These are phyloP conservation scores for Leptinotarsa lineolata DNA, from an alignment of 1,140 invertebrate species.

Conservation along the genomic window DNA sequence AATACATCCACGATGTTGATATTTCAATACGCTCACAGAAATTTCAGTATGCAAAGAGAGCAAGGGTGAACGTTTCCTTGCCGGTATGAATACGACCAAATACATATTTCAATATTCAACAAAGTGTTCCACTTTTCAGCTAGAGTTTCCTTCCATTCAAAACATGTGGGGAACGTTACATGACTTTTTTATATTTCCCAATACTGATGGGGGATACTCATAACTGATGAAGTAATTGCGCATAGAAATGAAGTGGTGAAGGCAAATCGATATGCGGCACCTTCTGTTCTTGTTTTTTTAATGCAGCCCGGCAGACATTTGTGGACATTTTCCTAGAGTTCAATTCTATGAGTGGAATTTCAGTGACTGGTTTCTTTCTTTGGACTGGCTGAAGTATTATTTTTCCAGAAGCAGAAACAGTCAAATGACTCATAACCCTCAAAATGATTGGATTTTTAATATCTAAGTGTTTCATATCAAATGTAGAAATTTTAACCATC, in stretches of 20 bases:
- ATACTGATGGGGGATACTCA: not conserved
- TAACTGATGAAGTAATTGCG: not conserved
- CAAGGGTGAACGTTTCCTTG: not conserved
- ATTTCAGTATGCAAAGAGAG: slow-evolving; percentile 19
- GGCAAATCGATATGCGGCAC: not conserved
- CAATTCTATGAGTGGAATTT: too few relatives aligned
- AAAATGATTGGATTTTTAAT: too few relatives aligned
- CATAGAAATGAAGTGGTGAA: not conserved
- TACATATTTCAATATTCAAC: slow-evolving; percentile 28
- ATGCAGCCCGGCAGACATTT: too few relatives aligned
- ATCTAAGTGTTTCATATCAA: too few relatives aligned
- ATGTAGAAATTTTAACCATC: too few relatives aligned
- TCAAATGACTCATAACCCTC: too few relatives aligned
- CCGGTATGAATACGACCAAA: slow-evolving; percentile 14
- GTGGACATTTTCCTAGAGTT: too few relatives aligned
- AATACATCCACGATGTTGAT: not conserved
- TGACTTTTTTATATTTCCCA: not conserved
- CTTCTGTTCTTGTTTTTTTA: not conserved
- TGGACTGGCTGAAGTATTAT: too few relatives aligned
- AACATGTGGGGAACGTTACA: not conserved
- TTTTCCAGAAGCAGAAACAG: too few relatives aligned
- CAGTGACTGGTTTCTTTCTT: too few relatives aligned
- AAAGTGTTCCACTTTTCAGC: slow-evolving; percentile 27
- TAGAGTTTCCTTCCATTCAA: slow-evolving; percentile 11
- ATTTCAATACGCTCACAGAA: not conserved